Evolutionary conservation across 2,113 vertebrate genomes (phyloP).

Genomic region (Melozone crissalis): DNA sequence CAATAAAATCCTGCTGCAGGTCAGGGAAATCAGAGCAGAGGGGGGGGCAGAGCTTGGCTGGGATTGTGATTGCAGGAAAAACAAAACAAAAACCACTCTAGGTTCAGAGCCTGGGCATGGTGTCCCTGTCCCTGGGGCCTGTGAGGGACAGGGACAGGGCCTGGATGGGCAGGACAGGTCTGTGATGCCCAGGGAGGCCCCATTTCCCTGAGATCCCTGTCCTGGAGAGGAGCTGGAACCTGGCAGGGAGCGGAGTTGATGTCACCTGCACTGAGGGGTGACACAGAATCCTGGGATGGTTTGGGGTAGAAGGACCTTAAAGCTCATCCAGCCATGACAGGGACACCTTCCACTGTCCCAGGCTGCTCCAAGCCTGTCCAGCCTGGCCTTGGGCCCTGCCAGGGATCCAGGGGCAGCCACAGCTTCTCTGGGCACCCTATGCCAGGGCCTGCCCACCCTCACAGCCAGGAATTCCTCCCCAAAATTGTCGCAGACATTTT

Average conservation of each 20-base stretch:
- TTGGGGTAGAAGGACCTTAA: not conserved
- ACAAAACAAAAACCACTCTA: accelerated
- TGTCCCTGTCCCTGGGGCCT: accelerated
- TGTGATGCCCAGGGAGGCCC: accelerated
- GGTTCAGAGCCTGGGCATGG: not conserved
- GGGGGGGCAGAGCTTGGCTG: not conserved
- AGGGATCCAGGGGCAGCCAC: not conserved
- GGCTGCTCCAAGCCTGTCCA: accelerated
- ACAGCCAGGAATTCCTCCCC: not conserved
- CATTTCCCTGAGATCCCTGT: accelerated
- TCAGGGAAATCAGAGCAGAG: not conserved
- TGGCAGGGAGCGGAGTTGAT: accelerated
- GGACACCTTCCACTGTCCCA: not conserved
- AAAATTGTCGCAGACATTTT: no score
- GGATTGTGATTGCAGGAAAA: not conserved
- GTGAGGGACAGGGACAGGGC: accelerated
- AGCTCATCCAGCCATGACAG: not conserved
- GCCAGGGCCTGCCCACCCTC: not conserved
- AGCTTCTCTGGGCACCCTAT: not conserved
- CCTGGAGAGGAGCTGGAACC: not conserved
- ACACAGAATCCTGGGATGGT: not conserved
- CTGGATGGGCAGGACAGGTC: not conserved
- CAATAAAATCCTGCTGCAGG: not conserved
- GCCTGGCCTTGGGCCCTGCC: accelerated
- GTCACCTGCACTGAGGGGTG: not conserved